Conservation (phyloP, 2,113 vertebrate genomes). For the Bagarius yarrelli region DNA sequence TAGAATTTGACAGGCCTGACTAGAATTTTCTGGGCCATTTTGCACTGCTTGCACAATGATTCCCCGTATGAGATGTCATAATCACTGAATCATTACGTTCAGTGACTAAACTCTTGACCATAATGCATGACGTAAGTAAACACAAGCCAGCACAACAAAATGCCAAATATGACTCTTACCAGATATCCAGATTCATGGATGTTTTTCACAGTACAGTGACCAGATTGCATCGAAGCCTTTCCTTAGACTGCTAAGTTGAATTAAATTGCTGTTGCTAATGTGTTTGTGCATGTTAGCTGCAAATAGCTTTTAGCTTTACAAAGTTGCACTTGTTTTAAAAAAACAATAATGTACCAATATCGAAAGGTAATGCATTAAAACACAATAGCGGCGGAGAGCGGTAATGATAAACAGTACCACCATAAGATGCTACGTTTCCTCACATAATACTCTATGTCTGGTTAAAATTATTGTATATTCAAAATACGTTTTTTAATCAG, state of each 20-base stretch:
- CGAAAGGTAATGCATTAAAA: background rate
- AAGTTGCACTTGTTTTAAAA: background rate
- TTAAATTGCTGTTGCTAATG: background rate
- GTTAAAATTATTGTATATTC: background rate
- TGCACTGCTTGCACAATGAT: background rate
- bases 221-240: background rate
- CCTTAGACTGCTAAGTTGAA: background rate
- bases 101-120: conserved; percentile 21
- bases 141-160: conserved; percentile 18
- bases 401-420: background rate
- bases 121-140: conserved; percentile 10
- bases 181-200: background rate
- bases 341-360: background rate
- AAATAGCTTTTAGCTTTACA: background rate
- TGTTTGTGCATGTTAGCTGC: background rate
- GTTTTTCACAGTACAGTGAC: background rate
- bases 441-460: background rate
- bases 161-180: background rate
- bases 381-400: background rate
- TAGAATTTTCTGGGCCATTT: background rate
- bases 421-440: background rate
- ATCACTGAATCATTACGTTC: conserved; percentile 24
- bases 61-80: background rate
- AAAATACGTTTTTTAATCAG: background rate
- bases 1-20: too few relatives aligned